Base-by-base conservation (phyloP, 2,888 invertebrate species). In the Anthoptus insignis region DNA sequence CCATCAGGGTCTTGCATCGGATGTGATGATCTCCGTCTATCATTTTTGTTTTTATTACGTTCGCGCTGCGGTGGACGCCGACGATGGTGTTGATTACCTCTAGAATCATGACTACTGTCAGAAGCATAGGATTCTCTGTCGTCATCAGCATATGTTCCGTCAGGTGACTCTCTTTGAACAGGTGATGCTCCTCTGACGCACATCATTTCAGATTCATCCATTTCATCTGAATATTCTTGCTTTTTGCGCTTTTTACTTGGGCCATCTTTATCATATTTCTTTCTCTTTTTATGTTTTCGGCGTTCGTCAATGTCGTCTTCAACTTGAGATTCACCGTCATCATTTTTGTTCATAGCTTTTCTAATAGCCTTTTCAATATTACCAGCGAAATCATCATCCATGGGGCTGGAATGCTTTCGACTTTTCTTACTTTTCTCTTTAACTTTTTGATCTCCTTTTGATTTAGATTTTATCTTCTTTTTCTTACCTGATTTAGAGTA, bases 181-280 rank as follows among this genome's bases (percentile, higher is more conserved):
- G 97, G 96, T 59, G 97, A 97, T 16, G 96, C 97, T 37, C 97
- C 97, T 57, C 97, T 94, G 9, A 97, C 94, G 83, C 96, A 97
- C 80, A 97, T 89, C 96, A 97, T 96, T 84, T 97, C 97, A 79
- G 95, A 96, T 77, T 97, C 97, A 81, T 97, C 96, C 81, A 95
- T 91, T 68, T 95, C 94, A 70, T 95, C 95, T 2, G 90, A 85
- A 69, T 82, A 94, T 24, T 93, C 94, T 70, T 93, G 93, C 64
- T 89, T 93, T 75, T 94, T 94, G 67, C 94, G 93, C 81, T 95
- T 96, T 84, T 95, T 90, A 75, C 88, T 87, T 70, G 94, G 91
- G 47, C 94, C 94, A 22, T 94, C 94, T 66, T 95, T 95, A 29
- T 94, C 94, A 61, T 93, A 88, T 78, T 94, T 95, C 80, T 94